These are phyloP conservation scores for Paracyclopina nana DNA, from an alignment of 1,140 invertebrate genomes.

Conservation along the genomic window DNA sequence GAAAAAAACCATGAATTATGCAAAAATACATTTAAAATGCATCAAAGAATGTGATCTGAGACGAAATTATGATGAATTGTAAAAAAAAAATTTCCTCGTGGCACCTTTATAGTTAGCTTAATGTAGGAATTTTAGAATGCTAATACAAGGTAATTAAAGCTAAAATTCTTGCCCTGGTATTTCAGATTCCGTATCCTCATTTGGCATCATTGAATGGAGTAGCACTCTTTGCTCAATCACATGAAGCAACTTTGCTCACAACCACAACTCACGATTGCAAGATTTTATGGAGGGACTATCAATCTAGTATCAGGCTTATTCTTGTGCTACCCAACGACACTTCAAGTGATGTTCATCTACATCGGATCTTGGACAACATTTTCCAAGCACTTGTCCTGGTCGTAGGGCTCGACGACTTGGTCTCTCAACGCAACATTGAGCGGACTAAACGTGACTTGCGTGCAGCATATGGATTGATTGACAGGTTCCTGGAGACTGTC, in stretches of 20 bases:
- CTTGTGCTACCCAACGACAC: not conserved
- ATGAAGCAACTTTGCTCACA: not conserved
- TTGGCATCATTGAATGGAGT: conserved; percentile 11
- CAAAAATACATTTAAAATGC: too few species aligned
- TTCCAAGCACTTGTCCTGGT: conserved; percentile 4
- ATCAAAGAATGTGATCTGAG: too few species aligned
- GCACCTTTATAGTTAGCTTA: too few species aligned
- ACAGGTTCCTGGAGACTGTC: not conserved
- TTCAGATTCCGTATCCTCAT: not conserved
- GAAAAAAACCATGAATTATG: too few species aligned
- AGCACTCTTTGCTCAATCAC: not conserved
- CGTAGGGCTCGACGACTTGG: not conserved
- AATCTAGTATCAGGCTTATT: not conserved
- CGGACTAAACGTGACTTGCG: conserved; percentile 4
- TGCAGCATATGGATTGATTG: conserved; percentile 1
- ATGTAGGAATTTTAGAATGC: too few species aligned
- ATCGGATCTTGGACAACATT: conserved; percentile 1
- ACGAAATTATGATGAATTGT: too few species aligned
- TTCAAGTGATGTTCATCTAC: conserved; percentile 4
- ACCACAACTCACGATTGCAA: not conserved
- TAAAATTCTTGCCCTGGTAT: too few species aligned
- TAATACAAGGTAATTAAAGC: too few species aligned
- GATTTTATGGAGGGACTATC: conserved; percentile 7
- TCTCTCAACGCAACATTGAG: conserved; percentile 3
- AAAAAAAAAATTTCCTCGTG: too few species aligned